Conservation (phyloP, 1,140 invertebrate species). For the Gonatopus flavifemur region DNA sequence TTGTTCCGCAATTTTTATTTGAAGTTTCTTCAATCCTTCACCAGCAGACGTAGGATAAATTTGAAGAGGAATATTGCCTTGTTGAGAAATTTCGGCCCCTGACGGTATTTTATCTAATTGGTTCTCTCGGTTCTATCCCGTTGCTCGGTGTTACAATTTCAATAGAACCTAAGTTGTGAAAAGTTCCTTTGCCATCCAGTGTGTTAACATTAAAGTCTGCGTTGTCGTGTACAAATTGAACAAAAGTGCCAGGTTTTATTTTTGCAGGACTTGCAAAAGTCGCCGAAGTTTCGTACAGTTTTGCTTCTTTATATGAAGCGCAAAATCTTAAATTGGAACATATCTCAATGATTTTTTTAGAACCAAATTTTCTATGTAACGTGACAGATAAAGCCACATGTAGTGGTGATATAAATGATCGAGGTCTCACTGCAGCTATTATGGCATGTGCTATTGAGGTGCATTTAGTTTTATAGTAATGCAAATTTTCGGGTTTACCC, state of each 20-base stretch:
- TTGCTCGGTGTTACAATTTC: background rate
- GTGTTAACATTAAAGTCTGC: constrained; percentile 6
- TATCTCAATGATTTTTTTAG: constrained; percentile 21
- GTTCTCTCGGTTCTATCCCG: constrained; percentile 21
- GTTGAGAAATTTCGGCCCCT: background rate
- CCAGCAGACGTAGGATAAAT: background rate
- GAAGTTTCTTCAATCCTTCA: background rate
- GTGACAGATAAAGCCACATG: constrained; percentile 10
- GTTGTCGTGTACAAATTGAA: constrained; percentile 40
- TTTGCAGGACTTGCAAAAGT: constrained; percentile 14
- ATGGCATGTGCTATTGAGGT: constrained; percentile 23
- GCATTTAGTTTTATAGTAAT: constrained; percentile 14
- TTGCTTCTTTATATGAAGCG: constrained; percentile 30
- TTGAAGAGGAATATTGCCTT: background rate
- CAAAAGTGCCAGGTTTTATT: constrained; percentile 17
- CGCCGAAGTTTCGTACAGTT: constrained; percentile 28
- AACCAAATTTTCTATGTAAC: constrained; percentile 28
- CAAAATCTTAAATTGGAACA: constrained; percentile 33
- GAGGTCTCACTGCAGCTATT: constrained; percentile 17
- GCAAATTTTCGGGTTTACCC: background rate
- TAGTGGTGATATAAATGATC: constrained; percentile 20
- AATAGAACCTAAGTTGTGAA: constrained; percentile 26
- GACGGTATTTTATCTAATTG: constrained; percentile 14
- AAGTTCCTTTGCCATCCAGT: constrained; percentile 23
- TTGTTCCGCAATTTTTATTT: background rate